These are phyloP conservation scores for Troides oblongomaculatus DNA, from an alignment of 2,888 invertebrate species.

Conservation along the genomic window DNA sequence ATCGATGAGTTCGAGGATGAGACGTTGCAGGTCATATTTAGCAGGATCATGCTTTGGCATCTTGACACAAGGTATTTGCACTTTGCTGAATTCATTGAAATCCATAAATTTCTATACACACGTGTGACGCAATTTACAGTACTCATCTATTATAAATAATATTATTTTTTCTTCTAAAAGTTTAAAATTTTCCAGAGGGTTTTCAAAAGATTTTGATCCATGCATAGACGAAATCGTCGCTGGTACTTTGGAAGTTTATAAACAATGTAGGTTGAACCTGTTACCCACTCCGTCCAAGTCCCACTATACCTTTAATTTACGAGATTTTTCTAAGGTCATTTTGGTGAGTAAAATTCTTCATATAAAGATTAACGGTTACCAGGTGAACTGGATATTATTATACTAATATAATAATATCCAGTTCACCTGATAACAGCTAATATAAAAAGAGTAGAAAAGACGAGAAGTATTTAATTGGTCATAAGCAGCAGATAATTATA, in stretches of 20 bases:
- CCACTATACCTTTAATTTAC: conserved; percentile 96
- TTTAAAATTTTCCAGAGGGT: conserved; percentile 82
- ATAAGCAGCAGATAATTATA: too few species aligned
- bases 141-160: too few species aligned
- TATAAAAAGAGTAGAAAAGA: too few species aligned
- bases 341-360: conserved; percentile 72
- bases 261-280: conserved; percentile 88
- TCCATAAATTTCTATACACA: neutral
- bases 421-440: too few species aligned
- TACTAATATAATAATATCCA: too few species aligned
- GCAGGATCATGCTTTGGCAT: conserved; percentile 96
- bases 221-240: conserved; percentile 93
- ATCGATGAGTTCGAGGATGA: conserved; percentile 95
- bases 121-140: too few species aligned
- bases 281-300: conserved; percentile 96
- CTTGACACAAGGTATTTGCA: conserved; percentile 87
- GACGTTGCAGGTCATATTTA: conserved; percentile 91
- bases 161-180: too few species aligned
- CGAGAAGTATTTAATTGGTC: too few species aligned
- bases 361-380: neutral
- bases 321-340: conserved; percentile 96
- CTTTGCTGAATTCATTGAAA: neutral
- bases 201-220: conserved; percentile 96
- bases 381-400: too few species aligned
- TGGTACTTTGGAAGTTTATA: conserved; percentile 93